Percentiles rank a stretch among this genome's conserved stretches.
Conservation (phyloP, 2,888 invertebrate species). For the Cephus runcator region DNA sequence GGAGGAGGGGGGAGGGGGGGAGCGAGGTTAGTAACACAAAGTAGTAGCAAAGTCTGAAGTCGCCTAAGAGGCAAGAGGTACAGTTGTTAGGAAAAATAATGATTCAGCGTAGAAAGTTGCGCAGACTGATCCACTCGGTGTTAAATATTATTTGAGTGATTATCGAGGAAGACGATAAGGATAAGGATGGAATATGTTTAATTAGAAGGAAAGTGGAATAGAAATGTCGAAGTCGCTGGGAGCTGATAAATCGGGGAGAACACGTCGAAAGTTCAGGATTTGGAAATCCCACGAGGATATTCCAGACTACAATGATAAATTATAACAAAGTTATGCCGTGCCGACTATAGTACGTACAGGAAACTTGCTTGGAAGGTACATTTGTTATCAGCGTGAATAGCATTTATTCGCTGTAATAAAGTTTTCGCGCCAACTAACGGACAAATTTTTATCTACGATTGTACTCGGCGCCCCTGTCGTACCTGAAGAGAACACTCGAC, state of each 20-base stretch:
- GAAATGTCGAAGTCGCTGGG: background rate
- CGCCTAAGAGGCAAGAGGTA: background rate
- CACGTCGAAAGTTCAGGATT: background rate
- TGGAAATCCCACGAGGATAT: background rate
- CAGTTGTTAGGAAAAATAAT: slow-evolving; percentile 14
- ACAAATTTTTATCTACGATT: background rate
- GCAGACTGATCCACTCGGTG: background rate
- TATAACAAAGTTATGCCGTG: background rate
- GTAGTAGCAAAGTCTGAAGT: background rate
- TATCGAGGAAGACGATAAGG: background rate
- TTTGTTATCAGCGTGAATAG: background rate
- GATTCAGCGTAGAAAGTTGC: background rate
- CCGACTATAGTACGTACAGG: background rate
- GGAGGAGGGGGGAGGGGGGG: no score
- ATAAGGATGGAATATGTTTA: background rate
- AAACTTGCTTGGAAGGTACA: background rate
- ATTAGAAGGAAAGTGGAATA: background rate
- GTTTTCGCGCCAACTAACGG: background rate
- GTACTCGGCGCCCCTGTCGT: background rate
- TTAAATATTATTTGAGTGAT: background rate
- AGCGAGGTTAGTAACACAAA: background rate
- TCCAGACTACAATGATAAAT: background rate
- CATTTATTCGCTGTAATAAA: background rate
- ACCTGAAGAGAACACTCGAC: background rate
- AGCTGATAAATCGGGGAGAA: background rate